phyloP scores from a whole-genome alignment of 2,113 vertebrate genomes.

The Strix aluco region DNA sequence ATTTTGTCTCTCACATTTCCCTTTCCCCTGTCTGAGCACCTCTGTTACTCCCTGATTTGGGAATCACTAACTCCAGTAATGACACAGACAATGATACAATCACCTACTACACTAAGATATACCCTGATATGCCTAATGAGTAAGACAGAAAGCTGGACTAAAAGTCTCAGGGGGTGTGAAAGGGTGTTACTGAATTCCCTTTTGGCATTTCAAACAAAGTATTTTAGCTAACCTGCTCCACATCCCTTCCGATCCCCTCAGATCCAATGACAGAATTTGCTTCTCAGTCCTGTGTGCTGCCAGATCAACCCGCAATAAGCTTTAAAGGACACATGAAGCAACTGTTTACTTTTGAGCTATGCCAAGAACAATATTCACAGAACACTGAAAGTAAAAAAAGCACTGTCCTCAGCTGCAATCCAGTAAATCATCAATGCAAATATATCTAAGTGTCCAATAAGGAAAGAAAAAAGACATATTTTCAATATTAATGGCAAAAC shows the following conservation, averaged over 20 bases:
- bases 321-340: constrained; percentile 38
- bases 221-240: not conserved
- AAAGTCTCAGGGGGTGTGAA: not conserved
- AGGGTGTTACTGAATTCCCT: not conserved
- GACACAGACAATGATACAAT: not conserved
- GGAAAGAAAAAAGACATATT: not conserved
- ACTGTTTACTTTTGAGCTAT: constrained; percentile 35
- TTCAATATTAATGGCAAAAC: not conserved
- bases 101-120: not conserved
- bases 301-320: not conserved
- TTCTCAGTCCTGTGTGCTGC: not conserved
- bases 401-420: not conserved
- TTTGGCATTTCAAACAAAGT: not conserved
- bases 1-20: not conserved
- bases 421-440: not conserved
- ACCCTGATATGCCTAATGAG: not conserved
- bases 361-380: constrained; percentile 29
- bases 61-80: not conserved
- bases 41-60: not conserved
- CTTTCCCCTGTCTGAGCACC: not conserved
- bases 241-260: not conserved
- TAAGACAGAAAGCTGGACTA: not conserved
- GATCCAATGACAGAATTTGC: constrained; percentile 9
- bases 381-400: not conserved
- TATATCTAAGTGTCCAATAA: not conserved